Percentiles rank a stretch among this genome's conserved stretches.
phyloP scores from a whole-genome alignment of 2,797 vertebrate genomes.

The Acipenser oxyrinchus region DNA sequence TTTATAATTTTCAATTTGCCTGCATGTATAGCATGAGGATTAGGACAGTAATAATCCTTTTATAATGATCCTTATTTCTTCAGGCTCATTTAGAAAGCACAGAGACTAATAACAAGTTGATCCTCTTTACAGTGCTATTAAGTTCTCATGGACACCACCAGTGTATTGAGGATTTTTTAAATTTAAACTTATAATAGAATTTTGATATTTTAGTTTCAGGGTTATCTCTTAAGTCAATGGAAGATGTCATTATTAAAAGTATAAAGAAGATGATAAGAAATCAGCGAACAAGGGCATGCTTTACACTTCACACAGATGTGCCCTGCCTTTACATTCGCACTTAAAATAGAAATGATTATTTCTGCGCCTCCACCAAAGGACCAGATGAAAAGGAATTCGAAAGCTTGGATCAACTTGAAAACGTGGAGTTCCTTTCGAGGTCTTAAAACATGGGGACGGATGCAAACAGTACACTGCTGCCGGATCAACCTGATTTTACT shows the following conservation, averaged over 20 bases:
- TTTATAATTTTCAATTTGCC: too few relatives aligned
- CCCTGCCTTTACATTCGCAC: background rate
- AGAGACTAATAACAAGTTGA: too few relatives aligned
- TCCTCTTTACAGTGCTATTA: too few relatives aligned
- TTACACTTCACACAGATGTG: constrained; percentile 1
- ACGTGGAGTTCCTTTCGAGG: background rate
- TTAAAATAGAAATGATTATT: background rate
- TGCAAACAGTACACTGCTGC: too few relatives aligned
- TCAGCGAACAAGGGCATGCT: background rate
- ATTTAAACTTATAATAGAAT: background rate
- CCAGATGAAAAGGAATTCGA: constrained; percentile 2
- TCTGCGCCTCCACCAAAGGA: background rate
- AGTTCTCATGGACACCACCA: too few relatives aligned
- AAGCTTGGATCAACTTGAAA: background rate
- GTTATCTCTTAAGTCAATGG: background rate
- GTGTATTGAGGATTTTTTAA: too few relatives aligned
- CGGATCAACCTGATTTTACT: too few relatives aligned
- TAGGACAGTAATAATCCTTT: too few relatives aligned
- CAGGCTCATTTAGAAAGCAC: too few relatives aligned
- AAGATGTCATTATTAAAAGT: background rate
- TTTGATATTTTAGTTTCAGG: background rate
- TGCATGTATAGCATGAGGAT: too few relatives aligned
- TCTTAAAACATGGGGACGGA: too few relatives aligned
- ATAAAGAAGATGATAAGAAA: background rate
- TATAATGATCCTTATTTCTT: too few relatives aligned